Evolutionary conservation across 2,888 invertebrate species (phyloP), one percentile per base, ranked within the genome.

Genomic region (Cephalotes varians): DNA sequence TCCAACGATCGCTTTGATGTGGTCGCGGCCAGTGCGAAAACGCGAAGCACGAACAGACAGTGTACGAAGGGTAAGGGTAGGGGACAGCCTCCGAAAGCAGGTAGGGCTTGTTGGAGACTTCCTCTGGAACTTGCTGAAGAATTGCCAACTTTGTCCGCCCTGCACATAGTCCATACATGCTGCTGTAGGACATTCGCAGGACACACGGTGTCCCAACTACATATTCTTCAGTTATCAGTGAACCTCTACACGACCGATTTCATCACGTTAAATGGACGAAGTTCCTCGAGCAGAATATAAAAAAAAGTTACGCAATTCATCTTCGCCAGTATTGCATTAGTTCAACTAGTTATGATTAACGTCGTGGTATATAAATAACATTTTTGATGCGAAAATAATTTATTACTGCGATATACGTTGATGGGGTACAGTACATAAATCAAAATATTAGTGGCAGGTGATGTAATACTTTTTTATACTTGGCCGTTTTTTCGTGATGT

Each of bases 1-100:
- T 91, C 92, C 91, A 88, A 91, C 91, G 90, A 91, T 85, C 85
- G 92, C 94, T 94, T 94, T 94, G 94, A 94, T 94, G 94, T 94
- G 94, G 94, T 93, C 91, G 91, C 88, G 92, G 91, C 88, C 92
- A 93, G 93, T 93, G 93, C 93, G 93, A 94, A 90, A 93, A 92
- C 93, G 92, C 92, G 92, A 92, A 90, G 90, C 90, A 86, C 91
- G 88, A 86, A 86, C 89, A 90, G 90, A 87, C 89, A 82, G 86
- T 83, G 83, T 86, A 85, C 86, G 88, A 85, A 86, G 85, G 81
- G 80, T 80, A 77, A 82, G 85, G 83, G 76, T 56, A 85, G 83
- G 85, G 80, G 60, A 79, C 82, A 83, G 81, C 82, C 85, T 74
- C 71, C 84, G 67, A 82, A 81, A 86, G 83, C 90, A 85, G 88